Evolutionary conservation across 2,113 vertebrate species (phyloP), one percentile per base, ranked within the genome.

Genomic region (cattle (Bos taurus)): DNA sequence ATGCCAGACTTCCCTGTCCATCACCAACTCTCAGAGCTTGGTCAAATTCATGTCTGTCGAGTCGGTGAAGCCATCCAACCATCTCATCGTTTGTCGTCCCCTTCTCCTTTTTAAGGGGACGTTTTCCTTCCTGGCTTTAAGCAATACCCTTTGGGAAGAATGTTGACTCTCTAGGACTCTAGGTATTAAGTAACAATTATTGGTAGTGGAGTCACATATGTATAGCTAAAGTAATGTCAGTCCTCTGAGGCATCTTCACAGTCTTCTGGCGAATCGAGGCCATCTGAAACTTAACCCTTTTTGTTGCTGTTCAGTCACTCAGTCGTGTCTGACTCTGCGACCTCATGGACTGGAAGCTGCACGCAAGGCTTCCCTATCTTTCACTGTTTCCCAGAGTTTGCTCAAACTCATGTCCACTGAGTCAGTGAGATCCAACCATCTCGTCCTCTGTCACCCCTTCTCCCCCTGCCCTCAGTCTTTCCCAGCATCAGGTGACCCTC

Each of bases 141-240:
- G 48, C 57, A 64, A 6, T n/a, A 5, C 12, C 2, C 15, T 93
- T 74, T 64, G 97, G 43, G 57, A 50, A 94, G 43, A 48, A 25
- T 25, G 6, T 30, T 57, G 87, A 52, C 46, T 36, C 8, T 71
- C 62, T 5, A 67, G 71, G 87, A 14, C 36, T 5, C 3, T 36
- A 40, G 19, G 28, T 92, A 21, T 64, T 67, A 23, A 54, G 7
- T 11, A 82, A 10, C 40, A 89, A 54, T 67, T 48, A 3, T 14
- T 9, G 4, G 40, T 82, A 16, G 30, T 12, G 23, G 80, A 67
- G 28, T 56, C 7, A 1, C 21, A 2, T 6, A 1, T 1, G 14
- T 30, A 1, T 19, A 2, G 6, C 26, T 74, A 16, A 89, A 56
- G 36, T 33, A 11, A 36, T 87, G 56, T 83, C 60, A 43, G 6